Base-by-base conservation (phyloP, 2,113 vertebrate genomes). In the Solea solea region DNA sequence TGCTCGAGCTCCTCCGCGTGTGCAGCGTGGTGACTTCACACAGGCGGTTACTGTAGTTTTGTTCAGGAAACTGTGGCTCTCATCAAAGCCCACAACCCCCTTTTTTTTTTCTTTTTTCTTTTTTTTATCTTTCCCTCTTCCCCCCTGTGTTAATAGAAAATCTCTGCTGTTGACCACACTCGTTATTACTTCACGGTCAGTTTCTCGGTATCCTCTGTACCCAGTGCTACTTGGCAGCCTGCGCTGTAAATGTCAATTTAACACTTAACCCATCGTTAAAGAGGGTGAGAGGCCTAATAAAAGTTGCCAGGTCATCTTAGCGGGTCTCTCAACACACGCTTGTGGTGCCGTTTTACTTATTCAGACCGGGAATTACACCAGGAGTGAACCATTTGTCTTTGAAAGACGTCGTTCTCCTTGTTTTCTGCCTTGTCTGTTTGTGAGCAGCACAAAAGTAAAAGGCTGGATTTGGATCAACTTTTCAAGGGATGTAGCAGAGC, bases 191-290 rank as follows among this genome's bases (percentile, higher is more conserved):
- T 88, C 88, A 87, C 28, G 72, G 71, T 81, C 80, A 85, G 87
- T 88, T 89, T 88, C 82, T 86, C 87, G 63, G 80, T 78, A 50
- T 52, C 72, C 66, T 79, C 74, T 70, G 60, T 74, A 73, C 76
- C 69, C 79, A 46, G 78, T 90, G 87, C 77, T 83, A 85, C 87
- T 89, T 87, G 90, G 88, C 85, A 89, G 82, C 85, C 71, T 12
- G 48, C 41, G 81, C 87, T 81, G 76, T 87, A 90, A 89, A 93
- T 90, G 87, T 91, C 92, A 90, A 75, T 89, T 92, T 88, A 92
- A 90, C 90, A 90, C 91, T 91, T 93, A 92, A 92, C 89, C 86
- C 89, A 68, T 76, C 88, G 88, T 86, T 90, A 87, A 91, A 91
- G 21, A 21, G 87, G 87, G 79, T 84, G 84, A 88, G 68, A 76